Base-by-base conservation (phyloP, 2,797 vertebrate genomes). In the Cirrhinus mrigala region DNA sequence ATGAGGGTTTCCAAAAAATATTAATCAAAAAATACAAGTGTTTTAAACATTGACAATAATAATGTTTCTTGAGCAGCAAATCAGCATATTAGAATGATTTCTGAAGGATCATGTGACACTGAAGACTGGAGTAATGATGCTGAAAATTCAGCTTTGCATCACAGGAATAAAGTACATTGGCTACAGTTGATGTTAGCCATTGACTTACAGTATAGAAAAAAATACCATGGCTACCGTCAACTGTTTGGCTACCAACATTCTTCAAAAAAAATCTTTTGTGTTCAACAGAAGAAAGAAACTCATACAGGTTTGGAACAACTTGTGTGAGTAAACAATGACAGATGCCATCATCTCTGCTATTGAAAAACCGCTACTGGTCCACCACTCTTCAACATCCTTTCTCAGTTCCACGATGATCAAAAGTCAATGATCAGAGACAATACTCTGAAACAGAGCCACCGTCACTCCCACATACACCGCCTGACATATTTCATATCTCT, bases 401-500 rank as follows among this genome's bases (percentile, higher is more conserved):
- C 29, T 40, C 50, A 40, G 64, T 12, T 70, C 15, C 10, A 27
- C 11, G 22, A 56, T 40, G 12, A 40, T 60, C n/a, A 37, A 33
- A 44, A 20, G 66, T 70, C 46, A 81, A 62, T 20, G 56, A 87
- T 76, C 71, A 48, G 22, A 81, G 71, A 50, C 18, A 22, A 62
- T 56, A 78, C 54, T 66, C 10, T 74, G 48, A 4, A 70, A 54
- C 24, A 18, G 44, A 68, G 79, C 54, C 27, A 9, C 18, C 10
- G 48, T 56, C 66, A 60, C n/a, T n/a, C 8, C 8, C 3, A 16
- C 69, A 29, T 52, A 66, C 80, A 48, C 48, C 2, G 4, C 18
- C 75, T 79, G 79, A 69, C 29, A 73, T 69, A 79, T 81, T 62
- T 85, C 58, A 66, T 56, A 68, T 54, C 52, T 81, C 24, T 33